phyloP scores from a whole-genome alignment of 2,888 invertebrate genomes.

The Campaea margaritaria region DNA sequence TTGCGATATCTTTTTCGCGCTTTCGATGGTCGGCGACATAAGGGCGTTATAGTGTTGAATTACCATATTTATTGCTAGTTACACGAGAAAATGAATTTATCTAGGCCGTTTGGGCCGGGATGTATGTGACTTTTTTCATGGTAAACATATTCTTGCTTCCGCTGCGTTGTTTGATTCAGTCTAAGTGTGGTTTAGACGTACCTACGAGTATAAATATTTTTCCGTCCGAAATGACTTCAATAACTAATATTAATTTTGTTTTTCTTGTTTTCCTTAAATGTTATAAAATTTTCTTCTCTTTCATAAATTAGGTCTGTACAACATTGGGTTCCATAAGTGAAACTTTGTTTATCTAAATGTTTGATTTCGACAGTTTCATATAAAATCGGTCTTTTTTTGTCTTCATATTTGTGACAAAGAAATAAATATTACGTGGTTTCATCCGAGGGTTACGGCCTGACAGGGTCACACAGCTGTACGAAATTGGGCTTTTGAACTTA shows the following conservation, averaged over 20 bases:
- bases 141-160: slow-evolving; percentile 62
- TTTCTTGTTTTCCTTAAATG: no score
- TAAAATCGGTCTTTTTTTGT: neutral
- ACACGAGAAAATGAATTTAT: slow-evolving; percentile 81
- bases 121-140: slow-evolving; percentile 63
- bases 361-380: neutral
- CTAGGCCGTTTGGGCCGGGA: slow-evolving; percentile 69
- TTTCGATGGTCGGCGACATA: slow-evolving; percentile 82
- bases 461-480: slow-evolving; percentile 33
- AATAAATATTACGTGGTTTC: slow-evolving; percentile 10
- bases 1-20: slow-evolving; percentile 84
- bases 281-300: no score
- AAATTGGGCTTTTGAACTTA: slow-evolving; percentile 3
- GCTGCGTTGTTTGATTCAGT: slow-evolving; percentile 30
- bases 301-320: no score
- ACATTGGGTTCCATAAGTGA: no score
- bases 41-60: slow-evolving; percentile 83
- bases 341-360: no score
- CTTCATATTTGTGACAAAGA: neutral
- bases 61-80: slow-evolving; percentile 84
- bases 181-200: slow-evolving; percentile 7
- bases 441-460: slow-evolving; percentile 8
- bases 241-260: no score
- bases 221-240: no score
- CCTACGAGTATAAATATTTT: no score